Percentiles rank a stretch among this genome's conserved stretches.
phyloP scores from a whole-genome alignment of 2,113 vertebrate species.

The Crypturellus undulatus region DNA sequence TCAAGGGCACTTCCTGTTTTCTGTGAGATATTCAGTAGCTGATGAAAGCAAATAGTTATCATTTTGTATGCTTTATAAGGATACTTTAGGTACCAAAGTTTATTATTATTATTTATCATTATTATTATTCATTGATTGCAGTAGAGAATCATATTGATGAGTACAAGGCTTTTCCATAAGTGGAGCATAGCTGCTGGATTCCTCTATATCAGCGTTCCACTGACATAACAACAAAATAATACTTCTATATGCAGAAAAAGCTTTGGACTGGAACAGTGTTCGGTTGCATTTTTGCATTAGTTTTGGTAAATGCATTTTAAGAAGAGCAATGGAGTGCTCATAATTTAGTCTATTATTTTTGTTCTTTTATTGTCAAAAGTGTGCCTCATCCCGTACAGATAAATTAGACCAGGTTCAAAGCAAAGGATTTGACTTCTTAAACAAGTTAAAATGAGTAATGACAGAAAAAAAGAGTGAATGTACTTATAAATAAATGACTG shows the following conservation, averaged over 20 bases:
- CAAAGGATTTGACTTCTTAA: neutral
- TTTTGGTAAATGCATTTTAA: neutral
- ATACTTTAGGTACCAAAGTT: constrained; percentile 63
- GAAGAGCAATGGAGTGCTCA: neutral
- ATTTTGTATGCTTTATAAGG: neutral
- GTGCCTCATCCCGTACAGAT: neutral
- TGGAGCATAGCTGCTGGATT: neutral
- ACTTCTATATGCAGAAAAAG: neutral
- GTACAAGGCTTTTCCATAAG: neutral
- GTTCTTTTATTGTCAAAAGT: neutral
- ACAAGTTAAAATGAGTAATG: neutral
- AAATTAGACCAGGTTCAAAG: neutral
- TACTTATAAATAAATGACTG: neutral
- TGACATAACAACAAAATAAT: neutral
- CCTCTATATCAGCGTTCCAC: neutral
- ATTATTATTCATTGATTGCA: constrained; percentile 62
- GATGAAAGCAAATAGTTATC: neutral
- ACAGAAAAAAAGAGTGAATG: neutral
- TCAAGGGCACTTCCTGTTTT: constrained; percentile 19
- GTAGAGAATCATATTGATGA: neutral
- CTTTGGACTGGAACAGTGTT: neutral
- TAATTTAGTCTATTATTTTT: neutral
- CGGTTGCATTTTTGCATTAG: neutral
- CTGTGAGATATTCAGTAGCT: neutral
- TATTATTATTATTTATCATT: constrained; percentile 67